Evolutionary conservation across 2,113 vertebrate species (phyloP).

Genomic region (Platichthys flesus): DNA sequence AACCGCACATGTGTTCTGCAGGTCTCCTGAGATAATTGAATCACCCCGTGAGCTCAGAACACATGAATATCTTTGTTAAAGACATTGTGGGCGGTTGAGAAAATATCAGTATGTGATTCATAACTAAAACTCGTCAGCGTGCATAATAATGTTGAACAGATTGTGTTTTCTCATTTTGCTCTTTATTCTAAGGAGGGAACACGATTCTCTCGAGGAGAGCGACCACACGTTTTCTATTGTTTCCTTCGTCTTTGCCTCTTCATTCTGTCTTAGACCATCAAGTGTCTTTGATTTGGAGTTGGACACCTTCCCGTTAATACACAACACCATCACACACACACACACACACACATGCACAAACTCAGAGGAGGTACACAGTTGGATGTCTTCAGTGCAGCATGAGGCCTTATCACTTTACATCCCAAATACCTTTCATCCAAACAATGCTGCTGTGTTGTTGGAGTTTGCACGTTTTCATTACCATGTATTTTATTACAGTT

Average conservation of each 20-base stretch:
- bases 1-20: constrained; percentile 16
- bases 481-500: no score
- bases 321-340: background rate
- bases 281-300: constrained; percentile 47
- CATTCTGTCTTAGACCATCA: constrained; percentile 27
- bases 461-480: no score
- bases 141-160: constrained; percentile 34
- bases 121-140: constrained; percentile 1
- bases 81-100: constrained; percentile 22
- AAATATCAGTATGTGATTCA: background rate
- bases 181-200: constrained; percentile 4
- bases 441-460: no score
- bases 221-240: constrained; percentile 24
- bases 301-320: constrained; percentile 13
- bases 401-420: no score
- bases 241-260: background rate
- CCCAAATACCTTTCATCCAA: no score
- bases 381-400: no score
- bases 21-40: constrained; percentile 29
- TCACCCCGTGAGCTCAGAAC: background rate
- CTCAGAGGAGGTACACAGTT: background rate
- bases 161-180: constrained; percentile 24
- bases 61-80: constrained; percentile 1
- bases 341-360: background rate
- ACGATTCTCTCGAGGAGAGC: constrained; percentile 18